Percentiles rank a stretch among this genome's conserved stretches.
phyloP scores from a whole-genome alignment of 2,888 invertebrate genomes.

The Acronicta alni region DNA sequence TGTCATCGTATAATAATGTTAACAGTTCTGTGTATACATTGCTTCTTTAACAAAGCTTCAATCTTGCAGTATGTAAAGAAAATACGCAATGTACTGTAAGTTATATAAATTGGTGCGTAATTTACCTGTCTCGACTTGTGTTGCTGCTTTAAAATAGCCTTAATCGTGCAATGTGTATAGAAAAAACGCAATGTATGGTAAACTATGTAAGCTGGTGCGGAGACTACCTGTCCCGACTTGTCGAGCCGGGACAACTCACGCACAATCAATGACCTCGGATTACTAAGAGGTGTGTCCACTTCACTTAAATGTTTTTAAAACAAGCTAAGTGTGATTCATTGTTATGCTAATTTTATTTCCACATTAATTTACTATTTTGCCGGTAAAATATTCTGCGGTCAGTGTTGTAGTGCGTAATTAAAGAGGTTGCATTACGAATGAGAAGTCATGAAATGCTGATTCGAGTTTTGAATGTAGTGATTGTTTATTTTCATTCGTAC shows the following conservation, averaged over 20 bases:
- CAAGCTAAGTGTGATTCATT: constrained; percentile 42
- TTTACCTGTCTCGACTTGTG: constrained; percentile 73
- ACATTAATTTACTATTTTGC: constrained; percentile 42
- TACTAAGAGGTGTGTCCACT: constrained; percentile 49
- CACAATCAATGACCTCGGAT: constrained; percentile 55
- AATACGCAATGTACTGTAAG: constrained; percentile 5
- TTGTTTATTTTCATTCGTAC: too few species aligned
- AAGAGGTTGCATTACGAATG: constrained; percentile 23
- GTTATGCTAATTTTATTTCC: constrained; percentile 51
- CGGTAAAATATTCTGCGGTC: constrained; percentile 24
- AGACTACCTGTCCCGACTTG: constrained; percentile 71
- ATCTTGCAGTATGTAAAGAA: not conserved
- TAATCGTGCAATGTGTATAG: not conserved
- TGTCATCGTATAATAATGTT: not conserved
- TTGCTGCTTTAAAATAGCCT: too few species aligned
- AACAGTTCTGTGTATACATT: constrained; percentile 2
- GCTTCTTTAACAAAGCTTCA: not conserved
- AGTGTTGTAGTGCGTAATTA: constrained; percentile 35
- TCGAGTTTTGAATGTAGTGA: too few species aligned
- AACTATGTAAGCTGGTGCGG: constrained; percentile 18
- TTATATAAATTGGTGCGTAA: constrained; percentile 20
- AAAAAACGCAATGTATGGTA: constrained; percentile 6
- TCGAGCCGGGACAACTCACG: constrained; percentile 59
- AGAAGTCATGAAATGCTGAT: too few species aligned
- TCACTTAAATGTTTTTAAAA: constrained; percentile 46